A percentile compares a stretch with the other conserved stretches of the same genome.
phyloP scores from a whole-genome alignment of 1,140 invertebrate species.

The Homalodisca vitripennis region DNA sequence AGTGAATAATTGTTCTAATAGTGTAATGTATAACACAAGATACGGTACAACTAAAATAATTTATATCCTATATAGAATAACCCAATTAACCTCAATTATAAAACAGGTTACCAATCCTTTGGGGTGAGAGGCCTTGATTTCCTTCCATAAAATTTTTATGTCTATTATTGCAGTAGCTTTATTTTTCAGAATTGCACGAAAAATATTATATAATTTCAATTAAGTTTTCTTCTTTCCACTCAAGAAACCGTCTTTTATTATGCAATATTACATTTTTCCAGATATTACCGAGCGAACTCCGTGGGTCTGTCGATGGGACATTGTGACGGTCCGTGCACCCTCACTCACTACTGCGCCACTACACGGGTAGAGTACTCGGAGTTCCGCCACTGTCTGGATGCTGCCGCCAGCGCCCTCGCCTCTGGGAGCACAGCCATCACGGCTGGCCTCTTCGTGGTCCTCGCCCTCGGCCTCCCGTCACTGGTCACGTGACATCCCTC shows the following conservation, averaged over 20 bases:
- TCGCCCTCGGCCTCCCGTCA: slow-evolving; percentile 35
- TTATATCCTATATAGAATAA: too few species aligned
- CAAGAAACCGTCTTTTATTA: neutral
- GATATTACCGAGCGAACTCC: slow-evolving; percentile 71
- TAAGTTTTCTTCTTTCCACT: neutral
- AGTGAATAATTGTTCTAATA: too few species aligned
- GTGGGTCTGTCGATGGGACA: slow-evolving; percentile 52
- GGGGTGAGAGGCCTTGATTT: neutral
- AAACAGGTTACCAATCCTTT: too few species aligned
- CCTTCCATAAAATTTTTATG: neutral
- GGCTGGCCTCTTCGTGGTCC: neutral
- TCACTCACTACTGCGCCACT: slow-evolving; percentile 80
- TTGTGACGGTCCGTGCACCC: slow-evolving; percentile 68
- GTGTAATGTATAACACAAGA: too few species aligned
- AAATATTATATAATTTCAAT: neutral
- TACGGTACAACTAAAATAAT: too few species aligned
- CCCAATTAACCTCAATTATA: too few species aligned
- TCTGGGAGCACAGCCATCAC: slow-evolving; percentile 44
- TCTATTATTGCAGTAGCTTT: neutral
- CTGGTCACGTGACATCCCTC: slow-evolving; percentile 7
- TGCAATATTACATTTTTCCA: slow-evolving; percentile 47
- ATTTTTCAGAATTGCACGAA: neutral
- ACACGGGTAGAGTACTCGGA: slow-evolving; percentile 72
- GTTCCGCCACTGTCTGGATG: slow-evolving; percentile 69
- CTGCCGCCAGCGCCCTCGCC: slow-evolving; percentile 67